Evolutionary conservation across 2,113 vertebrate genomes (phyloP).

Genomic region (Leuciscus idus): DNA sequence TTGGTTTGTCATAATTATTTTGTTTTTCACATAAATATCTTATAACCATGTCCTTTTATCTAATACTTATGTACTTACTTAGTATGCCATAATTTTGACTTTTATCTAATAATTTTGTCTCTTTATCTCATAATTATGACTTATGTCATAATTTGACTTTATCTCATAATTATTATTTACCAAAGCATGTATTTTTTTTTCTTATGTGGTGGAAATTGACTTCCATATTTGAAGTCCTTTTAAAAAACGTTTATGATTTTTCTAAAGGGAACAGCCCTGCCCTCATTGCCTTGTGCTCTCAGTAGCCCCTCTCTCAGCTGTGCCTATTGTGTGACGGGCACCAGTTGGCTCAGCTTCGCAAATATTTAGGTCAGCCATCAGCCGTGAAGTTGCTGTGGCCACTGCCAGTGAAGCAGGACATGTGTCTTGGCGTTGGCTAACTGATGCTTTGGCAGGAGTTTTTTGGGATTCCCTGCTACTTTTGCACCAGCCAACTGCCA

Average conservation of each 20-base stretch:
- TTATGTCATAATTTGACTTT: neutral
- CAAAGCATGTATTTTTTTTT: neutral
- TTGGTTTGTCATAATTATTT: neutral
- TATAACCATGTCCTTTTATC: neutral
- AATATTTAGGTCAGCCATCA: conserved; percentile 58
- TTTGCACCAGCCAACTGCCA: conserved; percentile 27
- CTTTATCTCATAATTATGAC: neutral
- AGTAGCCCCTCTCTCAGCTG: conserved; percentile 22
- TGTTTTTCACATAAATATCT: too few relatives aligned
- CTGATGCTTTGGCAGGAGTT: conserved; percentile 41
- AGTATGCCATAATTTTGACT: neutral
- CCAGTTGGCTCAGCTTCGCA: conserved; percentile 46
- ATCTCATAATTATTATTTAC: neutral
- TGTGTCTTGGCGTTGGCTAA: conserved; percentile 34
- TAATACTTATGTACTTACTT: neutral
- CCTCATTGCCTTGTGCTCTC: conserved; percentile 26
- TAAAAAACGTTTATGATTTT: neutral
- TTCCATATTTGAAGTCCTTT: neutral
- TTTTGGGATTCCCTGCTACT: conserved; percentile 20
- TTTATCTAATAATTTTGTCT: too few relatives aligned
- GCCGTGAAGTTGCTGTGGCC: conserved; percentile 18
- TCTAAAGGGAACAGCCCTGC: neutral
- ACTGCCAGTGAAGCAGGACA: conserved; percentile 22
- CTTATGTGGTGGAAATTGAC: neutral
- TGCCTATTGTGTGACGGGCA: conserved; percentile 44